Evolutionary conservation across 92 coral and sea anemone species (phyloP).

Genomic region (Siderastrea siderea): DNA sequence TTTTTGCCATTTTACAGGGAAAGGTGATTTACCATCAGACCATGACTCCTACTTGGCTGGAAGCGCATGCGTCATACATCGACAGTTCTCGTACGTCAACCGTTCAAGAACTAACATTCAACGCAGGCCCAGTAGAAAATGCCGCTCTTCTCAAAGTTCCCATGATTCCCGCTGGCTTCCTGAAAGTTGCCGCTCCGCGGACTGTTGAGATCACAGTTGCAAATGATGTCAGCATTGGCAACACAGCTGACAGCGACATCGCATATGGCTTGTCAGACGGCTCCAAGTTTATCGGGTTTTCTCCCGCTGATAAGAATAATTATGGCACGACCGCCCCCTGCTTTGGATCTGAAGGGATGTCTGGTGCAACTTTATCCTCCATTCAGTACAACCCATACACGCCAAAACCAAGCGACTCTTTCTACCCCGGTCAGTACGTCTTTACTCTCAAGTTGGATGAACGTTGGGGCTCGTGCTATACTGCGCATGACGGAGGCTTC

Average conservation of each 20-base stretch:
- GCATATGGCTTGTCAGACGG: constrained; percentile 61
- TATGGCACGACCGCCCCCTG: constrained; percentile 4
- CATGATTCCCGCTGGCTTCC: background rate
- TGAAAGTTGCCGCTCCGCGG: too few species aligned
- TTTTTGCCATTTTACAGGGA: too few species aligned
- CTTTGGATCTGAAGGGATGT: constrained; percentile 19
- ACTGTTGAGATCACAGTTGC: too few species aligned
- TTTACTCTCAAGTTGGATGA: too few species aligned
- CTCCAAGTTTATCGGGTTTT: constrained; percentile 29
- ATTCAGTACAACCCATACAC: background rate
- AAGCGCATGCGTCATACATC: constrained; percentile 54
- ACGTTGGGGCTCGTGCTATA: too few species aligned
- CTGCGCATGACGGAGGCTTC: too few species aligned
- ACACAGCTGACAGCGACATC: constrained; percentile 14
- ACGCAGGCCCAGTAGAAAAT: constrained; percentile 32
- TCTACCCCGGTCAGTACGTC: too few species aligned
- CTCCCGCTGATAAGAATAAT: constrained; percentile 14
- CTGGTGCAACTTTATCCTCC: constrained; percentile 7
- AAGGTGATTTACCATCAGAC: constrained; percentile 8
- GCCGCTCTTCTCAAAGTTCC: constrained; percentile 30
- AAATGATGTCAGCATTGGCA: too few species aligned
- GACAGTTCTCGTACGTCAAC: constrained; percentile 32
- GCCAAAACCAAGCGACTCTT: background rate
- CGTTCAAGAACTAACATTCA: constrained; percentile 40
- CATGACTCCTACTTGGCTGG: constrained; percentile 57